Evolutionary conservation across 1,140 invertebrate genomes (phyloP), one percentile per base, ranked within the genome.

Genomic region (Drosophila truncata): DNA sequence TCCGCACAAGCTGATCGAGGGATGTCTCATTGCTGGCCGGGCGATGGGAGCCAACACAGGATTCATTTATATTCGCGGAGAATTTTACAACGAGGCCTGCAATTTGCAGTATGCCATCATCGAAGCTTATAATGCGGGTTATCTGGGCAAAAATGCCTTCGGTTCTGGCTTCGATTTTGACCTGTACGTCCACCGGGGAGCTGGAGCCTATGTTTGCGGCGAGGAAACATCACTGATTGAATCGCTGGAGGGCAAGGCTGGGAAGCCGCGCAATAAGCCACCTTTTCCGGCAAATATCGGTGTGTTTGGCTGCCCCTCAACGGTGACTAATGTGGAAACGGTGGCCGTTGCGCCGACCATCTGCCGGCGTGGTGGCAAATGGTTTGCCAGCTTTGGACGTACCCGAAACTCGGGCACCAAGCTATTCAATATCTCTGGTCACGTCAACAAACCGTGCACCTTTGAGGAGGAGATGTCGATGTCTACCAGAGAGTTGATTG

Each of bases 321-420:
- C 95, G 35, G 97, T 98, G 0, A 95, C 96, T 2, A 99, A 99
- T 94, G 98, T 99, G 9, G 98, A 99, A 93, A 99, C 60, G 52
- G 63, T 91, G 93, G 58, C 90, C 9, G 90, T 91, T 0, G 3
- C 77, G 2, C 90, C 90, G 77, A 93, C 94, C 1, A 97, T 97
- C 69, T 96, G 96, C 78, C 93, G 96, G 5, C 93, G 96, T 42
- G 96, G 96, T 35, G 96, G 95, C 3, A 93, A 93, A 6, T 97
- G 97, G 97, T 97, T 97, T 92, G 94, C 95, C 27, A 92, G 93
- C 41, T 96, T 97, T 92, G 96, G 96, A 13, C 91, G 96, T 27
- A 94, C 95, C 5, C 93, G 96, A 59, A 97, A 97, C 82, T 94
- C 95, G 52, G 96, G 96, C 35, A 96, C 96, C 0, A 97, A 97